Percentiles rank a stretch among this genome's conserved stretches.
Conservation (phyloP, 2,797 vertebrate genomes). For the Cossypha caffra region DNA sequence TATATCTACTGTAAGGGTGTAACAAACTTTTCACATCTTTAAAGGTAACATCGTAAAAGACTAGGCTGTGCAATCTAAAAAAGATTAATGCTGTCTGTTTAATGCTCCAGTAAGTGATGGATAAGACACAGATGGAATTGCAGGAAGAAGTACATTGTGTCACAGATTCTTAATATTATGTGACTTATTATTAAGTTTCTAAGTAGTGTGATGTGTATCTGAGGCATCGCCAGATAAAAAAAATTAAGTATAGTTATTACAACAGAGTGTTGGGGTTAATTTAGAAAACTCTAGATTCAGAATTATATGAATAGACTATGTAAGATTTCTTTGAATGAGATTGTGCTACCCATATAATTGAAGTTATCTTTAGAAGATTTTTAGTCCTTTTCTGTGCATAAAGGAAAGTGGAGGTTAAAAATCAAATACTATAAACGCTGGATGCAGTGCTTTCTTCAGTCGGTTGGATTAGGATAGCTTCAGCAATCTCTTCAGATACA, state of each 20-base stretch:
- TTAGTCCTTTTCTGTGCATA: neutral
- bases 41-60: neutral
- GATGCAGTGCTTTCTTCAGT: slow-evolving; percentile 21
- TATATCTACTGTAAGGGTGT: neutral
- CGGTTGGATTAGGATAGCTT: slow-evolving; percentile 57
- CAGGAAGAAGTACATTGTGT: neutral
- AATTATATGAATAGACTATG: neutral
- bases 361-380: neutral
- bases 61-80: neutral
- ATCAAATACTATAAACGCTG: slow-evolving; percentile 12
- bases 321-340: slow-evolving; percentile 8
- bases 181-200: neutral
- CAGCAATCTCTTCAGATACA: slow-evolving; percentile 63
- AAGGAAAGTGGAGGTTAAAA: slow-evolving; percentile 28
- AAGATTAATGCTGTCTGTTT: neutral
- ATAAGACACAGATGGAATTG: neutral
- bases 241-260: neutral
- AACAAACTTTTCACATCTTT: neutral
- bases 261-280: neutral
- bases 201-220: neutral
- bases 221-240: neutral
- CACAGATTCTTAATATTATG: neutral
- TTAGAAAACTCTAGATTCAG: neutral
- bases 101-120: neutral
- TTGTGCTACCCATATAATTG: neutral